Conservation (phyloP, 1,140 invertebrate species). For the Bombus terrestris region DNA sequence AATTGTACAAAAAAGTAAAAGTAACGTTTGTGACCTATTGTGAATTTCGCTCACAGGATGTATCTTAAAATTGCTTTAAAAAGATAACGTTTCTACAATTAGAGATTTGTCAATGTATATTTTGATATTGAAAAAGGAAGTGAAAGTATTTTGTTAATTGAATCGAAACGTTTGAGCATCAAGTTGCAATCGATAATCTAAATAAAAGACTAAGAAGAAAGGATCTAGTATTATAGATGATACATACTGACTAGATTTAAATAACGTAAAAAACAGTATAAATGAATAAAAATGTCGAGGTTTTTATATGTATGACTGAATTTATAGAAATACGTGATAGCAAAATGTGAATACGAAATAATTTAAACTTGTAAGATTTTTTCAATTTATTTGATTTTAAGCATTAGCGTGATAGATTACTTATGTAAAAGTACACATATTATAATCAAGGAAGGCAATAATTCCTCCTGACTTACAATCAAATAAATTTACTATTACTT, state of each 20-base stretch:
- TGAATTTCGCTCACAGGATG: background rate
- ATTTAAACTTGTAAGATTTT: slow-evolving; percentile 27
- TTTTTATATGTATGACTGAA: slow-evolving; percentile 12
- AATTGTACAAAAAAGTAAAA: slow-evolving; percentile 29
- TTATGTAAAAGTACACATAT: slow-evolving; percentile 45
- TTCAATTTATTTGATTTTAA: slow-evolving; percentile 46
- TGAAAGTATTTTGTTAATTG: slow-evolving; percentile 21
- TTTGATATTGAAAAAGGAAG: background rate
- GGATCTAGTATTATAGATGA: slow-evolving; percentile 44
- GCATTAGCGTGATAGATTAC: slow-evolving; percentile 18
- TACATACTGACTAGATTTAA: slow-evolving; percentile 30
- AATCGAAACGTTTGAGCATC: background rate
- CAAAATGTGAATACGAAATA: background rate
- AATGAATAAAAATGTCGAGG: slow-evolving; percentile 22
- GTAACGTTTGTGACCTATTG: background rate
- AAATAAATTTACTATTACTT: slow-evolving; percentile 48
- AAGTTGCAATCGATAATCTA: background rate
- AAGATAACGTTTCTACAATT: background rate
- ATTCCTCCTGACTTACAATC: slow-evolving; percentile 35
- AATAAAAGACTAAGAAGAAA: slow-evolving; percentile 41
- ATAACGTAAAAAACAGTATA: slow-evolving; percentile 18
- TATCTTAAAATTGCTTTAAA: background rate
- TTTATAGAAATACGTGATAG: background rate
- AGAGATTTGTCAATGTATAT: background rate
- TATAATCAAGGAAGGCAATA: slow-evolving; percentile 42